Evolutionary conservation across 2,888 invertebrate genomes (phyloP).

Genomic region (Eupeodes latifasciatus): DNA sequence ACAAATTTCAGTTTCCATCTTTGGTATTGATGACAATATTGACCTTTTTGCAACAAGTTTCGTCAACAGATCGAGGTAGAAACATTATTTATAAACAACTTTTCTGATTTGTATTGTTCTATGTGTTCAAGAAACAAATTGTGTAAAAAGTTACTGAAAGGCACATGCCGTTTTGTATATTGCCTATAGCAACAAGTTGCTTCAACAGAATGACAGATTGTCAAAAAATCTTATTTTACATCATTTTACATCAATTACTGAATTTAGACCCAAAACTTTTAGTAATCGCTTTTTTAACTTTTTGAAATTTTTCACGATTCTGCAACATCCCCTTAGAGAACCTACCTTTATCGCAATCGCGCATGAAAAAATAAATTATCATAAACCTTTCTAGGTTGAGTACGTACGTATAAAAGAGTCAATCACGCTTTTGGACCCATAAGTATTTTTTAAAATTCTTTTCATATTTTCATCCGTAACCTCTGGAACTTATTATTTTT

Average conservation of each 20-base stretch:
- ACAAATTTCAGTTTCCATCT: too few species aligned
- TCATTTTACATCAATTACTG: too few species aligned
- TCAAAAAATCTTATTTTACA: not conserved
- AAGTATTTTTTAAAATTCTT: slow-evolving; percentile 41
- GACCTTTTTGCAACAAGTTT: not conserved
- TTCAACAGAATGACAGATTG: not conserved
- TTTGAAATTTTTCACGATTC: not conserved
- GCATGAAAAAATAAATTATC: slow-evolving; percentile 9
- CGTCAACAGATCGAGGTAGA: not conserved
- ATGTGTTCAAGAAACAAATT: too few species aligned
- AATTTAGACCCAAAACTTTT: too few species aligned
- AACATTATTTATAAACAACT: too few species aligned
- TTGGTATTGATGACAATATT: not conserved
- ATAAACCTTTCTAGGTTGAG: not conserved
- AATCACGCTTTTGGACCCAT: not conserved
- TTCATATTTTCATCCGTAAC: slow-evolving; percentile 58
- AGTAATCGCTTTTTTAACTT: too few species aligned
- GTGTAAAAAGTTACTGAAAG: too few species aligned
- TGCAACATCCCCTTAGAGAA: not conserved
- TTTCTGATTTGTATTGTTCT: too few species aligned
- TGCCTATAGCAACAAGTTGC: not conserved
- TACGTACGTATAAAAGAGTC: not conserved
- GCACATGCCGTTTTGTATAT: not conserved
- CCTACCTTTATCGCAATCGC: not conserved
- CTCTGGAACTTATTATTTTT: slow-evolving; percentile 67